A percentile compares a stretch with the other conserved stretches of the same genome.
phyloP scores from a whole-genome alignment of 2,113 vertebrate genomes.

The Phainopepla nitens region DNA sequence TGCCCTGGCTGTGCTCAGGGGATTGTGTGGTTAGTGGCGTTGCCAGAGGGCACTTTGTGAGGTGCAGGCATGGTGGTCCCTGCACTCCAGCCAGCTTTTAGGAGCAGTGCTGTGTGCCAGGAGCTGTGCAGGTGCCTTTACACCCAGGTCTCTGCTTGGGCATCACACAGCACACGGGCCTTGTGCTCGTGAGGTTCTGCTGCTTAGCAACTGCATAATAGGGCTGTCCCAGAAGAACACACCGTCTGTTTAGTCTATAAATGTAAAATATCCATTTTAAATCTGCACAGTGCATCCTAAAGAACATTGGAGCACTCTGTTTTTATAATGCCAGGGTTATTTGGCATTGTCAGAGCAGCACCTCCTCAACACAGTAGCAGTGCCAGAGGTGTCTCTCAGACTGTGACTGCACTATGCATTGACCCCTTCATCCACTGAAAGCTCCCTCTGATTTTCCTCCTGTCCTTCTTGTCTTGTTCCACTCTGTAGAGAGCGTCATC shows the following conservation, averaged over 20 bases:
- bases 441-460: not conserved
- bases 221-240: not conserved
- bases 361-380: not conserved
- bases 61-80: not conserved
- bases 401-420: not conserved
- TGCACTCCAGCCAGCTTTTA: not conserved
- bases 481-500: not conserved
- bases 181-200: not conserved
- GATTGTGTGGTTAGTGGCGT: too few species aligned
- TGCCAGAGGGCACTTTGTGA: not conserved
- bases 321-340: not conserved
- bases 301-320: not conserved
- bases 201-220: slow-evolving; percentile 5
- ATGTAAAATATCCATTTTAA: not conserved
- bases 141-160: not conserved
- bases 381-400: not conserved
- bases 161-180: not conserved
- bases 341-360: not conserved
- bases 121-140: not conserved
- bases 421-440: not conserved
- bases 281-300: not conserved
- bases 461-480: not conserved
- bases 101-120: not conserved
- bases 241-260: not conserved
- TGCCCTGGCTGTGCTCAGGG: not conserved